Base-by-base conservation (phyloP, 2,113 vertebrate species). In the Emydocephalus ijimae region DNA sequence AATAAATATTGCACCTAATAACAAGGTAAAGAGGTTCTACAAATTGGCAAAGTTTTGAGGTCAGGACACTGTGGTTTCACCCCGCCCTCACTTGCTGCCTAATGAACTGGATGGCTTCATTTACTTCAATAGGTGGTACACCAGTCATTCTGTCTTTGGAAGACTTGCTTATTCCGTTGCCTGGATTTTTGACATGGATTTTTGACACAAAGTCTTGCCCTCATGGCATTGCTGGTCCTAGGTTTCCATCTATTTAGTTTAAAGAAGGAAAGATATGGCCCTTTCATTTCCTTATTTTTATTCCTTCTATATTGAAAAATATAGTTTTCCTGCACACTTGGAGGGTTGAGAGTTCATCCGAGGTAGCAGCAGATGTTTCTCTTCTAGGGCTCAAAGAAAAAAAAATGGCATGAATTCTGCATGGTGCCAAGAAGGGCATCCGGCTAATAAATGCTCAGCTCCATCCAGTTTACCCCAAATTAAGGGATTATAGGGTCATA, bases 241-340 rank as follows among this genome's bases (percentile, higher is more conserved):
- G 23, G 55, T 3, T 24, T 7, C 50, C 21, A 34, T 29, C 56
- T 29, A 34, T 85, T 87, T 59, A 64, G 21, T 92, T 94, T 90
- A 50, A 69, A 94, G 69, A 74, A 74, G 89, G 90, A 88, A 90
- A 87, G 91, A n/a, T 87, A 86, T 23, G 90, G 90, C 92, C 90
- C 0, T 5, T 88, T 57, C 48, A 7, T 45, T 88, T 15, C 15
- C 18, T 34, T 39, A 15, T 39, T 74, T 34, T 74, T 74, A n/a
- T 39, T 74, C 69, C n/a, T 74, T 18, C n/a, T 74, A 14, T 20
- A 18, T 39, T 74, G n/a, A 39, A 74, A 74, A 92, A 57, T 85
- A 85, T 56, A 91, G 0, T 18, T 4, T 18, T 26, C 1, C 2
- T 61, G 48, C 88, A 50, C 61, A 69, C 61, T 69, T 34, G 14